These are phyloP conservation scores for Mayetiola destructor DNA, from an alignment of 2,888 invertebrate genomes.

Conservation along the genomic window DNA sequence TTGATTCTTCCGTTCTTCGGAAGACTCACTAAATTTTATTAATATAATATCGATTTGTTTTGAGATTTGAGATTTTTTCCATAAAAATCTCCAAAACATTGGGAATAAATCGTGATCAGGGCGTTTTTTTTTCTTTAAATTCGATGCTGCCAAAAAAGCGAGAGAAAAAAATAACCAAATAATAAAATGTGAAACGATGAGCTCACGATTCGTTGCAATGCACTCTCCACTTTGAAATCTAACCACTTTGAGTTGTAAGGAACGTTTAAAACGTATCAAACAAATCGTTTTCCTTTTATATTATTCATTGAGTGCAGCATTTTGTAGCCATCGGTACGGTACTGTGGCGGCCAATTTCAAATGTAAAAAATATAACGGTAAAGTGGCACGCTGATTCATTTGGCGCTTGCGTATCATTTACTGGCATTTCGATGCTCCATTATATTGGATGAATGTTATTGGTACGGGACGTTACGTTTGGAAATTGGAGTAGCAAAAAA, in stretches of 20 bases:
- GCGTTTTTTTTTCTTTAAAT: neutral
- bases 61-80: too few species aligned
- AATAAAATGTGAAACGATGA: too few species aligned
- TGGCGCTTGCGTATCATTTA: conserved; percentile 3
- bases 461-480: too few species aligned
- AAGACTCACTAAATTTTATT: too few species aligned
- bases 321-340: neutral
- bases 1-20: too few species aligned
- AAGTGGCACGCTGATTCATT: conserved; percentile 1
- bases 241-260: conserved; percentile 9
- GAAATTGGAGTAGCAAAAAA: too few species aligned
- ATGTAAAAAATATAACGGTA: neutral
- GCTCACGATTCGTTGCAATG: neutral
- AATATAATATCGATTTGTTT: too few species aligned
- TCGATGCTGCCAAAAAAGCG: neutral
- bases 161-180: neutral
- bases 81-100: too few species aligned
- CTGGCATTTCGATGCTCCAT: too few species aligned
- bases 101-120: neutral
- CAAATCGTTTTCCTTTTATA: conserved; percentile 8
- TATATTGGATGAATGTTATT: too few species aligned
- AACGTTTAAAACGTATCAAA: conserved; percentile 5
- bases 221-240: neutral
- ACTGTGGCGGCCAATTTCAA: conserved; percentile 2
- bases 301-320: neutral